Conservation (phyloP, 1,140 invertebrate genomes). For the Ceratosolen solmsi region DNA sequence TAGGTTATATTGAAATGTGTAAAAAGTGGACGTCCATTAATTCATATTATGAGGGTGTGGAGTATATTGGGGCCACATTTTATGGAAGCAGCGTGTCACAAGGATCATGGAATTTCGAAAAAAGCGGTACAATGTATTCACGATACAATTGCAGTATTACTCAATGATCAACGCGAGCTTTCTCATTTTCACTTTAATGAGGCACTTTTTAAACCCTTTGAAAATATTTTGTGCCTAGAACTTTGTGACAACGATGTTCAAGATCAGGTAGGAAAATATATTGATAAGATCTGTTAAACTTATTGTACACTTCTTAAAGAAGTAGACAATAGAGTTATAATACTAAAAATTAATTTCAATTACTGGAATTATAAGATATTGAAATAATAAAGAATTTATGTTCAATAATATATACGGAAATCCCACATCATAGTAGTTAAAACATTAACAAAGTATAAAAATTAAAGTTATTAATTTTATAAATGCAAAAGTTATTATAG, state of each 20-base stretch:
- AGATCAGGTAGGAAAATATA: slow-evolving; percentile 79
- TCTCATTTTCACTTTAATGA: slow-evolving; percentile 97
- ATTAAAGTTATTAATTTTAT: no score
- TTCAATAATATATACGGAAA: no score
- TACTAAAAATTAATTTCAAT: no score
- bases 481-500: no score
- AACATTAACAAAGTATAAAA: no score
- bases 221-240: slow-evolving; percentile 93
- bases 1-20: slow-evolving; percentile 84
- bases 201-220: slow-evolving; percentile 94
- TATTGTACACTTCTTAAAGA: no score
- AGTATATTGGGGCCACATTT: slow-evolving; percentile 91
- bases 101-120: slow-evolving; percentile 90
- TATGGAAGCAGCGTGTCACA: slow-evolving; percentile 94
- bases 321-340: no score
- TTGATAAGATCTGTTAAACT: no score
- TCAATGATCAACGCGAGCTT: slow-evolving; percentile 91
- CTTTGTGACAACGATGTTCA: slow-evolving; percentile 92
- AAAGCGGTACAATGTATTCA: slow-evolving; percentile 95
- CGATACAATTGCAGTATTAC: slow-evolving; percentile 88
- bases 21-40: slow-evolving; percentile 87
- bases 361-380: no score
- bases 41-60: slow-evolving; percentile 93
- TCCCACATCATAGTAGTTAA: no score
- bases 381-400: no score